These are phyloP conservation scores for Ceratitis capitata DNA, from an alignment of 1,140 invertebrate species.

Conservation along the genomic window DNA sequence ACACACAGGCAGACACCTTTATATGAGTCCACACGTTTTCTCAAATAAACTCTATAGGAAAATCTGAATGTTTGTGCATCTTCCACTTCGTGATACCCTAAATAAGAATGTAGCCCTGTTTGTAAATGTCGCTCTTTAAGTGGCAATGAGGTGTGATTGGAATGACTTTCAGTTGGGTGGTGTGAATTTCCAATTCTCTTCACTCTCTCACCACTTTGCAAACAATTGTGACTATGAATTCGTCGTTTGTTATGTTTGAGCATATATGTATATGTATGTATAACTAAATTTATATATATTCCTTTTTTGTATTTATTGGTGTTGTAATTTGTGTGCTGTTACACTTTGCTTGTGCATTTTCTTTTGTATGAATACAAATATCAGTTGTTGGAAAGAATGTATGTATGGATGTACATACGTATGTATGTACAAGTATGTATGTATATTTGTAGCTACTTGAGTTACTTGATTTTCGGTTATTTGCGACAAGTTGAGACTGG, in stretches of 20 bases:
- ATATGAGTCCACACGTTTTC: background rate
- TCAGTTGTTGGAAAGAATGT: background rate
- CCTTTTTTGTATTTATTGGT: background rate
- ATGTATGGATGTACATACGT: background rate
- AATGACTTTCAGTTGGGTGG: background rate
- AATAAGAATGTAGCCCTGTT: background rate
- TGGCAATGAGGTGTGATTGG: background rate
- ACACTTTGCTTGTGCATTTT: too few species aligned
- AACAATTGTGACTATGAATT: background rate
- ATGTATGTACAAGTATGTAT: background rate
- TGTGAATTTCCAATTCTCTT: background rate
- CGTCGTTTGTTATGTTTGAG: background rate
- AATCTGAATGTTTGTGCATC: background rate
- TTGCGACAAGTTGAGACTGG: conserved; percentile 7
- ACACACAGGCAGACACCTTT: background rate
- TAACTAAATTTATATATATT: too few species aligned
- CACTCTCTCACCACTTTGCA: background rate
- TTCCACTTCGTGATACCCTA: background rate
- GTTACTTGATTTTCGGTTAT: conserved; percentile 18
- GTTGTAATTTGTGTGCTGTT: background rate
- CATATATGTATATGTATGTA: too few species aligned
- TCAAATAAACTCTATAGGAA: background rate
- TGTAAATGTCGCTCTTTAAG: background rate
- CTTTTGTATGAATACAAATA: too few species aligned
- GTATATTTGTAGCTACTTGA: background rate